Evolutionary conservation across 2,797 vertebrate genomes (phyloP), one percentile per base, ranked within the genome.

Genomic region (Enteromius radiatus): DNA sequence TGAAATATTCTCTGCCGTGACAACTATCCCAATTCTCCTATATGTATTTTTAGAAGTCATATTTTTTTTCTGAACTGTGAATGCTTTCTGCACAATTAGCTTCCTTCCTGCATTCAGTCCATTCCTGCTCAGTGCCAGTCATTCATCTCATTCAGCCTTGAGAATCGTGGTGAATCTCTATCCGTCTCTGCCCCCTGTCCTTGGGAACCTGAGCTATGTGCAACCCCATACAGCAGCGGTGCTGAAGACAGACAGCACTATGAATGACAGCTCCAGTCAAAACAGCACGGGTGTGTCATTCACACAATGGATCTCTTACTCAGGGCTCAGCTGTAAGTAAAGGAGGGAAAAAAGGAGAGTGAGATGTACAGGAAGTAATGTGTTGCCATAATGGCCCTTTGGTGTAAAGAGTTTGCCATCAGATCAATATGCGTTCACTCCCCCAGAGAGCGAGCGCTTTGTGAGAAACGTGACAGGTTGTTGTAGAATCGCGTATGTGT

Each of bases 231-330:
- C 64, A 67, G 17, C 65, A 67, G 41, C 75, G 21, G 28, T 41
- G 67, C 59, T 76, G 52, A 83, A 61, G 73, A 75, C 59, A 43
- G 69, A 68, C 83, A 81, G 61, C 77, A 79, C 61, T 45, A 15
- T 84, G 81, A 86, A 21, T 85, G 86, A 85, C 78, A 84, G 83
- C 28, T 54, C n/a, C 59, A 83, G 86, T 88, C 87, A 85, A 82
- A 88, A 85, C 86, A 87, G 80, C 61, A 47, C 65, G 5, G 69
- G 76, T 33, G 73, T 78, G 85, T 84, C 86, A 81, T 75, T 84
- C 76, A 80, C 28, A 43, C 26, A 54, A 80, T 68, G 54, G 84
- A 78, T 84, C 82, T 73, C 80, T 86, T 84, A 82, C 76, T 68
- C 73, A 67, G 56, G 41, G 41, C 69, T 70, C 45, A 45, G 78